Evolutionary conservation across 1,140 invertebrate species (phyloP), one percentile per base, ranked within the genome.

Genomic region (Anagrus nilaparvatae): DNA sequence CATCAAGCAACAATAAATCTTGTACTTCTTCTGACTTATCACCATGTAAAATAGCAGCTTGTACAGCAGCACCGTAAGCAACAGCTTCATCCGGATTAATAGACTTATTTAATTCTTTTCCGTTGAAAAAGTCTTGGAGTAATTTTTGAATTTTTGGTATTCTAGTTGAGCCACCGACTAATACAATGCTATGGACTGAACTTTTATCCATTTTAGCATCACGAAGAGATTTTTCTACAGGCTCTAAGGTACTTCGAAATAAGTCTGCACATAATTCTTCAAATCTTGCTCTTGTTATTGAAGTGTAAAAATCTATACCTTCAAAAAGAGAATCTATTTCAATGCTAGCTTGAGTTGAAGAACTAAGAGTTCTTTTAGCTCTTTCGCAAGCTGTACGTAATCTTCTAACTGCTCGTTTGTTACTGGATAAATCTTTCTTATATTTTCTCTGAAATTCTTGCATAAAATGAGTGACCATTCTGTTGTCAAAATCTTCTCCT

Each of bases 361-460:
- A 82, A 5, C 83, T 85, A 5, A 91, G 58, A 5, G 79, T 84
- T 46, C 82, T 61, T 67, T 91, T 91, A 2, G 85, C 83, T 43
- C 81, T 69, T 63, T 91, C 87, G 47, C 84, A 86, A 7, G 86
- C 84, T 0, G 79, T 85, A 53, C 84, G 72, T 19, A 90, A 61
- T 29, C 84, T 69, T 35, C 84, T 65, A 10, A 88, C 47, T 2
- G 82, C 77, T 35, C 82, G 61, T 43, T 80, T 78, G 59, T 82
- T 84, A 0, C 57, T 59, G 4, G 65, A 55, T 3, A 65, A 14
- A 46, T 84, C 81, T 43, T 79, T 80, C 46, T 78, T 79, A 60
- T 80, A 73, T 45, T 84, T 84, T 3, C 78, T 56, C 51, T 81
- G 77, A 64, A 83, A 83, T 53, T 82, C 79, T 38, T 78, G 65